Evolutionary conservation across 2,797 vertebrate species (phyloP).

Genomic region (Acropternis orthonyx): DNA sequence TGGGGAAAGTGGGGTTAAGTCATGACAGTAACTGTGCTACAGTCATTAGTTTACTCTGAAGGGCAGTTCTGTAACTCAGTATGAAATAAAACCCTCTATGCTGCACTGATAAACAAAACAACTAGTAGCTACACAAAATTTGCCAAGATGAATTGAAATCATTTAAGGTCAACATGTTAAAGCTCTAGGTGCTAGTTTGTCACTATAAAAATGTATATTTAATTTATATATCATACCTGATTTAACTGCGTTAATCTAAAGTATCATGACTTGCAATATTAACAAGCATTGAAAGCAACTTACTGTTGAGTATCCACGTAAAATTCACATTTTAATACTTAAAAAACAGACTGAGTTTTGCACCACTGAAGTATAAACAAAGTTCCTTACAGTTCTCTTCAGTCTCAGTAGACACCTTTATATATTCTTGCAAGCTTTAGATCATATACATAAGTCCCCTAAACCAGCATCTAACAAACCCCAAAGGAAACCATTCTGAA

Average conservation of each 20-base stretch:
- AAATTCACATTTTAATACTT: not conserved
- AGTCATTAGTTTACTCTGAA: not conserved
- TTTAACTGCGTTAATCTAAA: not conserved
- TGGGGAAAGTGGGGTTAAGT: not conserved
- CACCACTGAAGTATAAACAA: not conserved
- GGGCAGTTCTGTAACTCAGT: not conserved
- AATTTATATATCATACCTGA: not conserved
- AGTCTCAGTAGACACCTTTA: not conserved
- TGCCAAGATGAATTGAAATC: conserved; percentile 11
- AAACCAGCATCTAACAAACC: not conserved
- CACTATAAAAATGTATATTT: not conserved
- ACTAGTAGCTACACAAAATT: not conserved
- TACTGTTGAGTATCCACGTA: not conserved
- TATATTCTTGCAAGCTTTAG: not conserved
- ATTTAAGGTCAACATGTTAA: not conserved
- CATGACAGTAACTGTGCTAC: not conserved
- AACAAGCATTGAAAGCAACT: not conserved
- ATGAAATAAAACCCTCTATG: not conserved
- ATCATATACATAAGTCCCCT: not conserved
- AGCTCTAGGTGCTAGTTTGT: not conserved
- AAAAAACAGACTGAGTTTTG: not conserved
- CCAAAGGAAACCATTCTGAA: not conserved
- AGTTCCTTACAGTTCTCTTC: not conserved
- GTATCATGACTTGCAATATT: not conserved
- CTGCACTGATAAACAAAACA: not conserved